Evolutionary conservation across 2,888 invertebrate species (phyloP), one percentile per base, ranked within the genome.

Genomic region (Cheilosia soror): DNA sequence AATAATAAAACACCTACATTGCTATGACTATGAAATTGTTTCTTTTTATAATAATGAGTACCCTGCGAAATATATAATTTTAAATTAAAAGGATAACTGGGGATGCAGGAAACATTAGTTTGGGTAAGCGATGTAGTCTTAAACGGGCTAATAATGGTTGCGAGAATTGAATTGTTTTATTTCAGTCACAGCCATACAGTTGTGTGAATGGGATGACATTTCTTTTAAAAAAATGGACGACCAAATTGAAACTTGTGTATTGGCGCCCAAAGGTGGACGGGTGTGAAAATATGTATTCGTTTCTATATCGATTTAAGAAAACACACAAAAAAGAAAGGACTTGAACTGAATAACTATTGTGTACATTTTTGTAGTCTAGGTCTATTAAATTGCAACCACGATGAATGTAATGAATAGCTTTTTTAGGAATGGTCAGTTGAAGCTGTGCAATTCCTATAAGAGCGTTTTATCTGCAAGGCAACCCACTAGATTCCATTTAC

Each of bases 21-120:
- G 47, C 84, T 84, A 84, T 84, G 84, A 80, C 79, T 84, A 79
- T 75, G 49, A 75, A 73, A 68, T 57, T 60, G 25, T 44, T 53
- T 37, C 47, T 47, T 77, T 42, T 33, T 47, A 42, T 63, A 58
- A 58, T 57, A 13, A 63, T 37, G 42, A 57, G 53, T 57, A 66
- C 57, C 51, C n/a, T 73, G 71, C 42, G 68, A 78, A 44, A 62
- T 3, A 62, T 3, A 11, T 44, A 40, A 9, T 33, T 66, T 78
- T 37, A n/a, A 6, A n/a, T 42, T 58, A n/a, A 25, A 42, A 63
- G n/a, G 27, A 15, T 4, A 0, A 7, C 25, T n/a, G 51, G n/a
- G 20, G 25, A 47, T 69, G 69, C 63, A 65, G 75, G 69, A 47
- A 63, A 73, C 27, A 72, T 44, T 53, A 31, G 37, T 31, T 33